A percentile compares a stretch with the other conserved stretches of the same genome.
phyloP scores from a whole-genome alignment of 1,140 invertebrate species.

The Popillia japonica region DNA sequence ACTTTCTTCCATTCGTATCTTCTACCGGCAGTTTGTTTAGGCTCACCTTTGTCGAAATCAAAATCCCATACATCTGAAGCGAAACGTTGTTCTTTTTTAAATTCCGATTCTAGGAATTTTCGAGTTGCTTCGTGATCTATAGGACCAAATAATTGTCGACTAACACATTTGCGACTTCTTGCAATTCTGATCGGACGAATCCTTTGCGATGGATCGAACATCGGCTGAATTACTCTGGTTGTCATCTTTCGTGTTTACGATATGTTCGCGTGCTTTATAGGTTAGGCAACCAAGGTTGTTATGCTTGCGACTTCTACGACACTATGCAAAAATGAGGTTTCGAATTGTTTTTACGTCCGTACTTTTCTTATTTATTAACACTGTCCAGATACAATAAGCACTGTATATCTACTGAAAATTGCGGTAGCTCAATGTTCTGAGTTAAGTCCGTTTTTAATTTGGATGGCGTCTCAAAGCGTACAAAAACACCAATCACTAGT shows the following conservation, averaged over 20 bases:
- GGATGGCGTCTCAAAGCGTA: background rate
- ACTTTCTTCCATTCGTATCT: slow-evolving; percentile 9
- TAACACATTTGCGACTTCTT: background rate
- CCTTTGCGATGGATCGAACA: background rate
- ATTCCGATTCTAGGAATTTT: background rate
- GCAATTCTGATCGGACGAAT: background rate
- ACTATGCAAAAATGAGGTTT: slow-evolving; percentile 14
- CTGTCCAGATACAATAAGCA: background rate
- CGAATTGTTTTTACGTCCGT: background rate
- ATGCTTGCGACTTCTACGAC: background rate
- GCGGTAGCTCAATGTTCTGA: background rate
- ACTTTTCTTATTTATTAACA: background rate
- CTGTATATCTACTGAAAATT: background rate
- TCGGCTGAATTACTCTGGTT: background rate
- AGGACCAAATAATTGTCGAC: slow-evolving; percentile 1
- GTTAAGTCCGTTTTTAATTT: background rate
- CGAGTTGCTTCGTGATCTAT: background rate
- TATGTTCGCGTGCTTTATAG: background rate
- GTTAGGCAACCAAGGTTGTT: slow-evolving; percentile 20
- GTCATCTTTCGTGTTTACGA: slow-evolving; percentile 10
- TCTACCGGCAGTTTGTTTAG: background rate
- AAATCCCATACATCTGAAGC: background rate
- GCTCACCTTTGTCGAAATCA: slow-evolving; percentile 7
- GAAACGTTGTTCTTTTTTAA: background rate
- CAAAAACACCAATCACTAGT: background rate